A percentile compares a stretch with the other conserved stretches of the same genome.
These are phyloP conservation scores for Tinamus guttatus DNA, from an alignment of 2,113 vertebrate species.

Conservation along the genomic window DNA sequence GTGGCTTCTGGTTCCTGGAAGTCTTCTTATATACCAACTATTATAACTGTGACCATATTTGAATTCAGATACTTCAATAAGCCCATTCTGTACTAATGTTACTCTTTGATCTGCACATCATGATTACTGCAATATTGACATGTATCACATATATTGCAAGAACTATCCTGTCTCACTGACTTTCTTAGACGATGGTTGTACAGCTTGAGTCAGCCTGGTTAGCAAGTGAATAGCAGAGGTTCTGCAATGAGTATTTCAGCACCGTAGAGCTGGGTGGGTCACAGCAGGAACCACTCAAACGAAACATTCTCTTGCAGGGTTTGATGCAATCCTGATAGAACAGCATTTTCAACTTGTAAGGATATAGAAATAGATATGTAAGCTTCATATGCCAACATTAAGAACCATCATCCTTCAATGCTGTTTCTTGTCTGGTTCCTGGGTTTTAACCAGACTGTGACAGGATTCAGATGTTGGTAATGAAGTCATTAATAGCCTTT, in stretches of 20 bases:
- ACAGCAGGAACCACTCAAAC: background rate
- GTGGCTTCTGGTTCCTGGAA: background rate
- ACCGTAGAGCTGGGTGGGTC: background rate
- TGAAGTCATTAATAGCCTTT: background rate
- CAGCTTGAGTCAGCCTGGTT: background rate
- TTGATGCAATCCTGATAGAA: background rate
- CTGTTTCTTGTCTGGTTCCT: background rate
- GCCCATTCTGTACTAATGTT: background rate
- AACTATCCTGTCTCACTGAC: background rate
- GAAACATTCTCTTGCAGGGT: background rate
- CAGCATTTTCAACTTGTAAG: background rate
- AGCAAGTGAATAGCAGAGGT: background rate
- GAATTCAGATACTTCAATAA: background rate
- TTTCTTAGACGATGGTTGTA: background rate
- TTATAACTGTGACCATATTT: background rate
- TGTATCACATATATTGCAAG: background rate
- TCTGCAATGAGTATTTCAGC: background rate
- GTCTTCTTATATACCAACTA: background rate
- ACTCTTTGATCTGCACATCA: background rate
- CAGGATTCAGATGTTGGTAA: background rate
- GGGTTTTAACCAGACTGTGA: background rate
- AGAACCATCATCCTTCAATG: background rate
- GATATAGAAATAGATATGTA: background rate
- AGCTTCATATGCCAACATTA: background rate
- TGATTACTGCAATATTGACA: background rate